These are phyloP conservation scores for Eueremaeus valkanovi DNA, from an alignment of 2,888 invertebrate species.

Conservation along the genomic window DNA sequence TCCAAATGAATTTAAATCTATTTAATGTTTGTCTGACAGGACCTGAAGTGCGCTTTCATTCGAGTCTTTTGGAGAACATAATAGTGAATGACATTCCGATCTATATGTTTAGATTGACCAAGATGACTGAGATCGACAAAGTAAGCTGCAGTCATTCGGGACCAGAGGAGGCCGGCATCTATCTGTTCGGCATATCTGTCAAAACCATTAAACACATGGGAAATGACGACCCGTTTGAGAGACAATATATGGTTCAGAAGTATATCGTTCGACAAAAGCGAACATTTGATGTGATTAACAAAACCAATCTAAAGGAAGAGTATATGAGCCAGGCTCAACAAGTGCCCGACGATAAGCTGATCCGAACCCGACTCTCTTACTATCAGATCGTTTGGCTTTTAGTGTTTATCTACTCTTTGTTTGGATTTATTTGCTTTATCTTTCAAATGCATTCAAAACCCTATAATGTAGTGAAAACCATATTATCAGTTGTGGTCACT, in stretches of 20 bases:
- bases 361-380: neutral
- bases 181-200: neutral
- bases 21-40: neutral
- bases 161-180: neutral
- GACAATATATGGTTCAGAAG: neutral
- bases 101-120: neutral
- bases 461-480: neutral
- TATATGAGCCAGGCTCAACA: neutral
- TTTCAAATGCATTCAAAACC: neutral
- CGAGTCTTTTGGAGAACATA: neutral
- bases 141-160: neutral
- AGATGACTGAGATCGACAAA: neutral
- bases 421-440: neutral
- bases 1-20: no score
- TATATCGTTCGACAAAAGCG: neutral
- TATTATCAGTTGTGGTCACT: neutral
- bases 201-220: neutral
- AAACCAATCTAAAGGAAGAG: neutral
- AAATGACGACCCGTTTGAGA: neutral
- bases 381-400: constrained; percentile 6
- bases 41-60: neutral
- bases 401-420: neutral
- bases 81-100: neutral
- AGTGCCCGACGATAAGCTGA: neutral
- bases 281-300: neutral